Base-by-base conservation (phyloP, 1,140 invertebrate species). In the Tetragonula clypearis region DNA sequence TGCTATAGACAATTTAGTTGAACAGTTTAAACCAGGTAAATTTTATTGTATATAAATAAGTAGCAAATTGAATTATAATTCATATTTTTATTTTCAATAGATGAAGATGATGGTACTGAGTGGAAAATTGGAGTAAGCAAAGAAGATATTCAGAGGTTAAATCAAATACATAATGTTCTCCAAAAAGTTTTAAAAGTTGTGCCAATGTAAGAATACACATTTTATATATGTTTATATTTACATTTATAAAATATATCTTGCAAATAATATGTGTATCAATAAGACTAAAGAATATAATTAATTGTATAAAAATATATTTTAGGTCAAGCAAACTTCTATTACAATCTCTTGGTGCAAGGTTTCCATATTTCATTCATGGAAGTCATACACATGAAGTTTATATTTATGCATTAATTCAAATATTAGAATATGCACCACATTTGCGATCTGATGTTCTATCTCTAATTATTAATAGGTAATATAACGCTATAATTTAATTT, bases 381-480 rank as follows among this genome's bases (percentile, higher is more conserved):
- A 90, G 94, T 5, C 95, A 96, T 92, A 89, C 91, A 6, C 95
- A 96, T 66, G 96, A 96, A 88, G 95, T 95, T 84, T 98, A 97
- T 93, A 85, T 97, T 4, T 95, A 96, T 82, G 96, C 97, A 94
- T 87, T 97, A 35, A 92, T 98, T 15, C 94, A 95, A 92, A 94
- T 97, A 60, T 91, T 96, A 21, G 93, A 96, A 41, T 97, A 97
- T 92, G 95, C 96, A 79, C 96, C 97, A 56, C 92, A 94, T 26
- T 93, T 96, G 68, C 94, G 96, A 81, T 93, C 94, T 77, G 94
- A 96, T 30, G 95, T 98, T 73, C 91, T 98, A 21, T 94, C 95
- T 86, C 93, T 97, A 85, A 95, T 97, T 79, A 95, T 97, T 90
- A 96, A 96, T 79, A 97, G 96, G 96, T 97, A 95, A 95, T 79